Evolutionary conservation across 2,888 invertebrate species (phyloP).

Genomic region (Scotopteryx bipunctaria): DNA sequence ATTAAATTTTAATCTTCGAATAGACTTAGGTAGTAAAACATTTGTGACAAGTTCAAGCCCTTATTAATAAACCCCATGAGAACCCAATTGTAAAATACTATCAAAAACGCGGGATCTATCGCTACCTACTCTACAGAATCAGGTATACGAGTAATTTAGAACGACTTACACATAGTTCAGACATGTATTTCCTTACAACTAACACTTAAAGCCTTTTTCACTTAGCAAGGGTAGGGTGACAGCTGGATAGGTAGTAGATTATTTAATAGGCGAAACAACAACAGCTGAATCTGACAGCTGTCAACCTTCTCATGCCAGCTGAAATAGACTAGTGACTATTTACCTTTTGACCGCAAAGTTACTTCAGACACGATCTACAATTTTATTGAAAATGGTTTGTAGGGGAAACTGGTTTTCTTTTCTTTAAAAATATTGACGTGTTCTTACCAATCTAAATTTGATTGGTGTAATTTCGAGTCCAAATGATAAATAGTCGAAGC

Average conservation of each 20-base stretch:
- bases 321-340: neutral
- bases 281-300: too few species aligned
- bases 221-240: too few species aligned
- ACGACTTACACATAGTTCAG: slow-evolving; percentile 83
- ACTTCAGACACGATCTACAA: too few species aligned
- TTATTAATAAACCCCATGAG: slow-evolving; percentile 6
- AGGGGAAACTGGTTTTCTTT: too few species aligned
- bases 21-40: neutral
- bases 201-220: too few species aligned
- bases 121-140: slow-evolving; percentile 61
- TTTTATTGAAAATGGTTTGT: too few species aligned
- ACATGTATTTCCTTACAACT: slow-evolving; percentile 80
- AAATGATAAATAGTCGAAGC: slow-evolving; percentile 14
- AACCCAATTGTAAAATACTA: slow-evolving; percentile 22
- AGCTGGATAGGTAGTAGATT: too few species aligned
- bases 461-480: slow-evolving; percentile 7
- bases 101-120: slow-evolving; percentile 46
- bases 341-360: slow-evolving; percentile 15
- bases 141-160: slow-evolving; percentile 60
- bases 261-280: too few species aligned
- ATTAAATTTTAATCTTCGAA: neutral
- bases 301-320: too few species aligned
- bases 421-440: neutral
- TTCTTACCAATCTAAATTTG: neutral
- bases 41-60: neutral